A percentile compares a stretch with the other conserved stretches of the same genome.
These are phyloP conservation scores for Amphipyra tragopoginis DNA, from an alignment of 2,888 invertebrate species.

Conservation along the genomic window DNA sequence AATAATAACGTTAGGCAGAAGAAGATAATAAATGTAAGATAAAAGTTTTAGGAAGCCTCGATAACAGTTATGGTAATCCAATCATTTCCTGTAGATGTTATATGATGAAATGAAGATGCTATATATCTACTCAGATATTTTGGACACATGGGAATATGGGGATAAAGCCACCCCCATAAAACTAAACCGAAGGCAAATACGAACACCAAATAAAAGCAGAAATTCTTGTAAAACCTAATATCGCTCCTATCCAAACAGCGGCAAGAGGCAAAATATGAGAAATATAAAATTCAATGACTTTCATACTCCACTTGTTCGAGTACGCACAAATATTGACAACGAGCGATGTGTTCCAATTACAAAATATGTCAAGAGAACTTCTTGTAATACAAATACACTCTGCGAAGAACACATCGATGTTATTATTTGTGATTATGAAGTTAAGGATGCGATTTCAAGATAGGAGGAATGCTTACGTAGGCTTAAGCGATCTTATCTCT, in stretches of 20 bases:
- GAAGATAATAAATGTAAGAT: too few species aligned
- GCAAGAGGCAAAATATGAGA: conserved; percentile 22
- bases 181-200: conserved; percentile 15
- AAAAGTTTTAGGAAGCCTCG: too few species aligned
- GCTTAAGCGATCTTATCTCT: neutral
- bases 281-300: conserved; percentile 26
- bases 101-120: too few species aligned
- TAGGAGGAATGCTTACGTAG: neutral
- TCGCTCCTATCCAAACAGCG: conserved; percentile 10
- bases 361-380: conserved; percentile 7
- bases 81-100: too few species aligned
- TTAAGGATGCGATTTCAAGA: neutral
- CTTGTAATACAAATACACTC: conserved; percentile 17
- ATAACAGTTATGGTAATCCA: too few species aligned
- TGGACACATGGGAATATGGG: too few species aligned
- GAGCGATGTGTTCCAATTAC: conserved; percentile 34
- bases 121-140: too few species aligned
- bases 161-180: too few species aligned
- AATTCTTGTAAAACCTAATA: conserved; percentile 22
- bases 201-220: conserved; percentile 5
- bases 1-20: too few species aligned
- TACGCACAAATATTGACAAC: conserved; percentile 32
- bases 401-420: neutral
- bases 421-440: neutral
- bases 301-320: conserved; percentile 20